Conservation (phyloP, 2,113 vertebrate species). For the Oxyruncus cristatus region DNA sequence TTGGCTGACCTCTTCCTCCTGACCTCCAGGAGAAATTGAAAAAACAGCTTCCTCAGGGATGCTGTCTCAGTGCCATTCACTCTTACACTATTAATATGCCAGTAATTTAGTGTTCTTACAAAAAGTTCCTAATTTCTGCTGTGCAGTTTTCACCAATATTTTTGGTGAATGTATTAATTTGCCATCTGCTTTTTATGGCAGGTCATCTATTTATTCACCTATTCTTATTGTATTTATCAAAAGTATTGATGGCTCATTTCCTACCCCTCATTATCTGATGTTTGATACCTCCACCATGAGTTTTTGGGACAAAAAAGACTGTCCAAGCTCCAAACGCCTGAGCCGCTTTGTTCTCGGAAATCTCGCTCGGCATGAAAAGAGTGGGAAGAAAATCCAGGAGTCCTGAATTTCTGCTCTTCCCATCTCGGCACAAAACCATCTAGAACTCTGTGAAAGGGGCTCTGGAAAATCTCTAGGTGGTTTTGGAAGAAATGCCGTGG, state of each 20-base stretch:
- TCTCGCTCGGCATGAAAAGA: neutral
- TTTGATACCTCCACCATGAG: neutral
- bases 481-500: neutral
- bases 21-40: neutral
- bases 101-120: neutral
- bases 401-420: neutral
- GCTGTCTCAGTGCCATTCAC: neutral
- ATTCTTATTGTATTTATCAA: neutral
- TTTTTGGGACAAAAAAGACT: neutral
- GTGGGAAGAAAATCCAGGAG: neutral
- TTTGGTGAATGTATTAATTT: neutral
- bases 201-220: neutral
- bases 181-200: neutral
- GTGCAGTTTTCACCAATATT: neutral
- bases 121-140: neutral
- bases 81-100: neutral
- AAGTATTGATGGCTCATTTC: neutral
- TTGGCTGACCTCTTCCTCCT: neutral
- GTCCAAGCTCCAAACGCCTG: neutral
- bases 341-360: neutral
- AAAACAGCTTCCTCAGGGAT: neutral
- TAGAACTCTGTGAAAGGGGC: neutral
- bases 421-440: neutral
- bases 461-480: constrained; percentile 6
- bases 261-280: neutral